Percentiles rank a stretch among this genome's conserved stretches.
Evolutionary conservation across 1,140 invertebrate genomes (phyloP).

Genomic region (Formica selysi): DNA sequence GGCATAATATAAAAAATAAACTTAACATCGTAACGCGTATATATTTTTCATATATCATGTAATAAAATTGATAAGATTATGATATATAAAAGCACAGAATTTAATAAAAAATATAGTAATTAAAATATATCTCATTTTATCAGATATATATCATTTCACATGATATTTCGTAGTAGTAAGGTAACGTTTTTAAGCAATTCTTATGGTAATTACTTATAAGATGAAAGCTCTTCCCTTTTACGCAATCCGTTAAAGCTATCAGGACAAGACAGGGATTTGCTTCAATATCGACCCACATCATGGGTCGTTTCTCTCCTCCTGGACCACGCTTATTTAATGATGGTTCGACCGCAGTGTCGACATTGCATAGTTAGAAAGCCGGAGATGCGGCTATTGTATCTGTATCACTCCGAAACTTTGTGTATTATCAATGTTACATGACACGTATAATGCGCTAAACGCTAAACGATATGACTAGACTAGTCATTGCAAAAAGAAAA

Average conservation of each 20-base stretch:
- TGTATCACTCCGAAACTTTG: slow-evolving; percentile 13
- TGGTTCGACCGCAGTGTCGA: not conserved
- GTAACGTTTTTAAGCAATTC: not conserved
- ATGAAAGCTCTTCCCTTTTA: slow-evolving; percentile 44
- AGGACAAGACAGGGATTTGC: slow-evolving; percentile 65
- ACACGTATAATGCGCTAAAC: slow-evolving; percentile 6
- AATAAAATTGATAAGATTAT: not conserved
- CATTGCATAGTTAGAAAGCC: slow-evolving; percentile 40
- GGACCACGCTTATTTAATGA: slow-evolving; percentile 61
- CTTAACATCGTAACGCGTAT: not conserved
- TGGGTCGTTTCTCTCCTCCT: slow-evolving; percentile 36
- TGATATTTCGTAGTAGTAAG: not conserved
- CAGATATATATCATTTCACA: not conserved
- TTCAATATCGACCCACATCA: slow-evolving; percentile 77
- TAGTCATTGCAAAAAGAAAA: not conserved
- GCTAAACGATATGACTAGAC: not conserved
- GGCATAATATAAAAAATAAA: not conserved
- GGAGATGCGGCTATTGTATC: slow-evolving; percentile 37
- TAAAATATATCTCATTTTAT: not conserved
- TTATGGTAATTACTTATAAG: slow-evolving; percentile 1
- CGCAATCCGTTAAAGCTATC: slow-evolving; percentile 59
- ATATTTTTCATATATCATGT: not conserved
- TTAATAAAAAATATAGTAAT: not conserved
- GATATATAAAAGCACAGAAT: not conserved
- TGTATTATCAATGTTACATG: slow-evolving; percentile 43